Base-by-base conservation (phyloP, 1,140 invertebrate genomes). In the Bombus sibiricus region DNA sequence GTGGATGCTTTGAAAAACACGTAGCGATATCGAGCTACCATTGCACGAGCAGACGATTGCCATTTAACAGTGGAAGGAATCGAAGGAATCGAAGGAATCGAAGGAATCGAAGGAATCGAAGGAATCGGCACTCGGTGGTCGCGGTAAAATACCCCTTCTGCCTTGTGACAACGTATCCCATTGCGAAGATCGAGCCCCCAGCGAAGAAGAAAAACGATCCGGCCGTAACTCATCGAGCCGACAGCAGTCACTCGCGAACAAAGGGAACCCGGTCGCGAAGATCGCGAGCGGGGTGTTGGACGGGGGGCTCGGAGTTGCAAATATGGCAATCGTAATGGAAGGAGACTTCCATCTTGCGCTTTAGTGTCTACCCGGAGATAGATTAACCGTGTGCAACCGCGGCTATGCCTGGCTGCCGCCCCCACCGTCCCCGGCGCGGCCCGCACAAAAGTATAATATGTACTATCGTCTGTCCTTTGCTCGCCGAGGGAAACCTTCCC, bases 301-400 rank as follows among this genome's bases (percentile, higher is more conserved):
- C 77, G 76, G 39, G 74, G 66, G 79, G 22, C 57, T 37, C 32
- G 28, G 34, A 81, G 75, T 90, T 90, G 83, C 89, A 90, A 90
- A 90, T 88, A 90, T 90, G 89, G 91, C 91, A 92, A 92, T 92
- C 87, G 92, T 88, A 89, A 93, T 91, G 92, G 88, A 86, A 91
- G 88, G 83, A 88, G 90, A 89, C 90, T 89, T 93, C 92, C 92
- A 92, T 93, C 91, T 93, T 93, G 92, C 91, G 87, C 88, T 89
- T 93, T 93, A 92, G 91, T 91, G 90, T 91, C 91, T 91, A 91
- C 89, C 83, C 86, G 90, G 89, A 91, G 92, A 92, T 92, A 89
- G 91, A 93, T 93, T 92, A 91, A 91, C 91, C 86, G 84, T 91
- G 92, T 89, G 89, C 77, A 90, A 90, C 88, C 88, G 82, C 89